Evolutionary conservation across 2,888 invertebrate genomes (phyloP).

Genomic region (Campopleginae sp.): DNA sequence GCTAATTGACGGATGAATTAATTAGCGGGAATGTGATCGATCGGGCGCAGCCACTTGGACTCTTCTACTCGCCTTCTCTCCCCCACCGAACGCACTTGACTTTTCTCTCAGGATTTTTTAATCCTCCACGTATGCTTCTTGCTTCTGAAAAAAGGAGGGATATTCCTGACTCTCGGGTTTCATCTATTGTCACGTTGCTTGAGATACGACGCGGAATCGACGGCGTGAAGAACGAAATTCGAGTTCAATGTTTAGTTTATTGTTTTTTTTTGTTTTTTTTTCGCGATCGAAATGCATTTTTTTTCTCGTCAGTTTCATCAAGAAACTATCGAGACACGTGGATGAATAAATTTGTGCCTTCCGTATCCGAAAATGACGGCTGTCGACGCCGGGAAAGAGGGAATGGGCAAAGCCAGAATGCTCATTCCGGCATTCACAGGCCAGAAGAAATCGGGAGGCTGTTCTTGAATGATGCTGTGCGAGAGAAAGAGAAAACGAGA

Average conservation of each 20-base stretch:
- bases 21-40: slow-evolving; percentile 80
- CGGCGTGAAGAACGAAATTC: not conserved
- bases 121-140: not conserved
- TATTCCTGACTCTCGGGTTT: not conserved
- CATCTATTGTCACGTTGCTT: not conserved
- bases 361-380: slow-evolving; percentile 8
- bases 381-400: not conserved
- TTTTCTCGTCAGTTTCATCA: slow-evolving; percentile 2
- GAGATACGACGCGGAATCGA: not conserved
- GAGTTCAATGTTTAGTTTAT: not conserved
- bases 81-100: not conserved
- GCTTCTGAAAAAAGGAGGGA: not conserved
- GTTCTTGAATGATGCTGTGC: slow-evolving; percentile 25
- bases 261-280: not conserved
- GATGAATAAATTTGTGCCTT: not conserved
- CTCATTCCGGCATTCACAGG: slow-evolving; percentile 16
- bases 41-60: slow-evolving; percentile 67
- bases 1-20: slow-evolving; percentile 83
- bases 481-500: slow-evolving; percentile 1
- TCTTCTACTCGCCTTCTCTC: slow-evolving; percentile 41
- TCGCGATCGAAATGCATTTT: not conserved
- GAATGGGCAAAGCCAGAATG: not conserved
- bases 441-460: slow-evolving; percentile 33
- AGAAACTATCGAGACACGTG: slow-evolving; percentile 6
- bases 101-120: slow-evolving; percentile 13